Conservation (phyloP, 2,888 invertebrate genomes). For the Cephus pygmeus region DNA sequence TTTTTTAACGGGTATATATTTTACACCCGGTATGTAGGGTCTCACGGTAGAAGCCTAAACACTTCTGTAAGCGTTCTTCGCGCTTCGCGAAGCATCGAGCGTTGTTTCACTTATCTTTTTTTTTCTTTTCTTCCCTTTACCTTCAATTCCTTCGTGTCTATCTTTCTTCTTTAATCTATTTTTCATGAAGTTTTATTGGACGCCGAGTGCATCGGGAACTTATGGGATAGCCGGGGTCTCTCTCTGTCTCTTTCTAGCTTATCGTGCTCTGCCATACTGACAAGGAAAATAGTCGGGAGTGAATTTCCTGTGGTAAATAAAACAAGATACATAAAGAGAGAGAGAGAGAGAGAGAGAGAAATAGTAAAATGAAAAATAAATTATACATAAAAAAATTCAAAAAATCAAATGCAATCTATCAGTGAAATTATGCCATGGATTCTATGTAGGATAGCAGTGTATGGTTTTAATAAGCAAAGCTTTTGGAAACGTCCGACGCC, state of each 20-base stretch:
- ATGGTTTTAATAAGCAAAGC: too few species aligned
- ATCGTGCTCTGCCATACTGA: not conserved
- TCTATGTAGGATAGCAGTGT: too few species aligned
- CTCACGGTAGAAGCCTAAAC: not conserved
- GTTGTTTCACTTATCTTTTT: not conserved
- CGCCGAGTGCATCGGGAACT: not conserved
- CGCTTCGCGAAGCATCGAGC: not conserved
- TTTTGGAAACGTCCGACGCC: too few species aligned
- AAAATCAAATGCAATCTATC: too few species aligned
- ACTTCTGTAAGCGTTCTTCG: not conserved
- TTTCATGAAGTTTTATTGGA: not conserved
- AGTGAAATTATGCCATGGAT: too few species aligned
- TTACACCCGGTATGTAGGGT: constrained; percentile 15
- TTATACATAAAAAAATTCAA: too few species aligned
- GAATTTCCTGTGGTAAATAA: not conserved
- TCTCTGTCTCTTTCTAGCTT: not conserved
- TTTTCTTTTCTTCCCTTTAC: not conserved
- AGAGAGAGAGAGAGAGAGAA: too few species aligned
- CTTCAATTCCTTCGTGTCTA: not conserved
- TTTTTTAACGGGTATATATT: too few species aligned
- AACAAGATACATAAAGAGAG: not conserved
- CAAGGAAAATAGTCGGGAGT: not conserved
- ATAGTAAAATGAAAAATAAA: too few species aligned
- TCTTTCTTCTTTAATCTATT: not conserved
- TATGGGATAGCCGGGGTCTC: not conserved